These are phyloP conservation scores for Linurgus olivaceus DNA, from an alignment of 2,797 vertebrate genomes.

Conservation along the genomic window DNA sequence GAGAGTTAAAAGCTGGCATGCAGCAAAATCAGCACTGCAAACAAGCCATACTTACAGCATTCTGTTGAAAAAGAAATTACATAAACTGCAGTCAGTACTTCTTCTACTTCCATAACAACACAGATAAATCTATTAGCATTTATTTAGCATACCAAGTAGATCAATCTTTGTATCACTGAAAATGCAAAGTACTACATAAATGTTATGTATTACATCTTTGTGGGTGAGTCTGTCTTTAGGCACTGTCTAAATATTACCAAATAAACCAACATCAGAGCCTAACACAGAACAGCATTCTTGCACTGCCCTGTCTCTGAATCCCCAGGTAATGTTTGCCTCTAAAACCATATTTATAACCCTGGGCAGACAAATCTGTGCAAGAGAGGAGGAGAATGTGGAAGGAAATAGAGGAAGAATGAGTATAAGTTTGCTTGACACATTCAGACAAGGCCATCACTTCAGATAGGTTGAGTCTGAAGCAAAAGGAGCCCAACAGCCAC, in stretches of 20 bases:
- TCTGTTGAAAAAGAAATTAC: constrained; percentile 80
- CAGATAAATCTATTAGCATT: not conserved
- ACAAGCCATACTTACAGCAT: constrained; percentile 90
- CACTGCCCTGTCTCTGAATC: not conserved
- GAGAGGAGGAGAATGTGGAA: not conserved
- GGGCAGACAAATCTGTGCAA: not conserved
- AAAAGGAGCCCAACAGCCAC: not conserved
- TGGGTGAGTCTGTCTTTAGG: not conserved
- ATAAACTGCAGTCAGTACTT: constrained; percentile 71
- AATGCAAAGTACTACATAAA: not conserved
- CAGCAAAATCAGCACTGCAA: constrained; percentile 81
- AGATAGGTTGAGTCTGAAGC: not conserved
- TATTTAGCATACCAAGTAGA: not conserved
- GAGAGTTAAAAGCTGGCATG: constrained; percentile 78
- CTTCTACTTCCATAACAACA: not conserved
- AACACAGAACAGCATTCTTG: not conserved
- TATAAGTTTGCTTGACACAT: not conserved
- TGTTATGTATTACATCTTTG: not conserved
- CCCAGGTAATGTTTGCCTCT: not conserved
- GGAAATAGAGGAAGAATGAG: not conserved
- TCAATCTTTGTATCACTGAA: not conserved
- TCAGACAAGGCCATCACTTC: not conserved
- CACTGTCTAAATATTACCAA: not conserved
- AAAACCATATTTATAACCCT: not conserved
- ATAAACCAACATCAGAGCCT: not conserved